Evolutionary conservation across 1,140 invertebrate species (phyloP), one percentile per base, ranked within the genome.

Genomic region (Nasonia giraulti): DNA sequence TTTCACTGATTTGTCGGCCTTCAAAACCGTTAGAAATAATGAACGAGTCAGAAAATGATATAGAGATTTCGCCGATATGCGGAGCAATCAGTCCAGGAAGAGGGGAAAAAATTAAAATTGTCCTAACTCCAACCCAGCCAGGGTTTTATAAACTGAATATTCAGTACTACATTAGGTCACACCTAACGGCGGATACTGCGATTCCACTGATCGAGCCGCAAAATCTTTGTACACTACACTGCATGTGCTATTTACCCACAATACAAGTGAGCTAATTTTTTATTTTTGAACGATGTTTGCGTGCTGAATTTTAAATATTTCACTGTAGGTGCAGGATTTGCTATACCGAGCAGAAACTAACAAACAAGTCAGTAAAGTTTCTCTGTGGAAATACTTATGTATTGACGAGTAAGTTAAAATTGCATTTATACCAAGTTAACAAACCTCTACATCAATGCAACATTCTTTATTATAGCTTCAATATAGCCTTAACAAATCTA

Each of bases 101-200:
- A 79, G 82, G 85, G n/a, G 31, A 89, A 80, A 86, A 80, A 75
- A 87, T 91, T 40, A 17, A 79, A 11, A 68, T 91, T 31, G 81
- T 71, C 66, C 11, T 91, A 7, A 88, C 82, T 17, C 87, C 89
- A 0, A 85, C 37, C 1, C 87, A 88, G 37, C 27, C 86, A 17
- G 90, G 89, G 20, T 88, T 86, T 87, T 90, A 90, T 69, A 80
- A 91, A 82, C 66, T 90, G n/a, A 80, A 44, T 0, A 69, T 91
- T 37, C 82, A 85, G 31, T 92, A 92, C 80, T 50, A 86, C 0
- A 62, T 89, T 4, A 87, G 85, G 83, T n/a, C 85, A 4, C 87
- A 86, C 78, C 62, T 47, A 5, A 79, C 50, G 44, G 55, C 77
- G 20, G 74, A 87, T 12, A 44, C 4, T 37, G 17, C 86, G 11